These are phyloP conservation scores for Macrosteles quadrilineatus DNA, from an alignment of 1,140 invertebrate species.

Conservation along the genomic window DNA sequence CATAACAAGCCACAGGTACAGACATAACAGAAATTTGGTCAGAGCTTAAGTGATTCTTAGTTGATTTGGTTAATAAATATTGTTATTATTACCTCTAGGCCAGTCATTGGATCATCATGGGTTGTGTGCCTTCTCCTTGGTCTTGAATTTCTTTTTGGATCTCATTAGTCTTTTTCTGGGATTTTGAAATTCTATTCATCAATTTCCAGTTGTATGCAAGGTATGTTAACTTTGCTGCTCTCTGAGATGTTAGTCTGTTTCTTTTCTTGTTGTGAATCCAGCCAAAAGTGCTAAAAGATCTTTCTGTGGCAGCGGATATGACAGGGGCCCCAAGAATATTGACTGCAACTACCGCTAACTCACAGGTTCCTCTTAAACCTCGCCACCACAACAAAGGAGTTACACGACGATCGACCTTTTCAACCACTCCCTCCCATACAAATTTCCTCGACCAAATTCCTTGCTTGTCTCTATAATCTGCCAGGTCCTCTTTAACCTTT, in stretches of 20 bases:
- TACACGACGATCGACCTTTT: neutral
- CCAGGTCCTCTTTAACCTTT: constrained; percentile 12
- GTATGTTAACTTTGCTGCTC: constrained; percentile 12
- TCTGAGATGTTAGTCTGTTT: constrained; percentile 18
- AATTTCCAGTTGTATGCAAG: constrained; percentile 22
- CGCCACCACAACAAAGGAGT: constrained; percentile 22
- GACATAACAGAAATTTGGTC: neutral
- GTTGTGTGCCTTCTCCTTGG: neutral
- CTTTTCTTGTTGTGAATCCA: constrained; percentile 28
- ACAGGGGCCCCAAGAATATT: constrained; percentile 18
- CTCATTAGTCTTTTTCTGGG: constrained; percentile 19
- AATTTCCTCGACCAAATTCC: neutral
- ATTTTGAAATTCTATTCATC: neutral
- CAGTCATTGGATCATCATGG: neutral
- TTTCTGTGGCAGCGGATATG: constrained; percentile 9
- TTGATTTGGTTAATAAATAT: constrained; percentile 2
- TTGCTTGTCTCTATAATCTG: constrained; percentile 25
- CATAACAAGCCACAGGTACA: neutral
- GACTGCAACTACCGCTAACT: neutral
- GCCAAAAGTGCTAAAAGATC: constrained; percentile 21
- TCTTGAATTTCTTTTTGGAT: neutral
- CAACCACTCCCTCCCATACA: constrained; percentile 15
- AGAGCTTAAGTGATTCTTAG: neutral
- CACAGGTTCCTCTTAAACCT: constrained; percentile 8
- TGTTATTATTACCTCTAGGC: constrained; percentile 1